phyloP scores from a whole-genome alignment of 1,140 invertebrate species.

The Agrypnia vestita region DNA sequence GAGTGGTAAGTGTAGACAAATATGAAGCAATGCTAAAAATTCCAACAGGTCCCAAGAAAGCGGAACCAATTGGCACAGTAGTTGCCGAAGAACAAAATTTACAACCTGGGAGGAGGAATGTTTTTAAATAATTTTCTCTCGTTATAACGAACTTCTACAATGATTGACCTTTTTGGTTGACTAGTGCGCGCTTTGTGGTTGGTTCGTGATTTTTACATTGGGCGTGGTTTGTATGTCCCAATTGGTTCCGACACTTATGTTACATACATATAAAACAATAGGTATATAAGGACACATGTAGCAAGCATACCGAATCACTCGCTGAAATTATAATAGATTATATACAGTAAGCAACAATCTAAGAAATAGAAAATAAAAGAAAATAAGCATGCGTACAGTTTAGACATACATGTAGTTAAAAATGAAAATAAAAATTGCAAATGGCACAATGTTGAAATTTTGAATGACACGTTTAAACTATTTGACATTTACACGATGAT shows the following conservation, averaged over 20 bases:
- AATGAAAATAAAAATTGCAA: no score
- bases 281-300: constrained; percentile 35
- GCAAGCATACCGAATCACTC: constrained; percentile 47
- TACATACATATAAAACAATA: constrained; percentile 46
- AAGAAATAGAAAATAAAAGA: constrained; percentile 42
- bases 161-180: constrained; percentile 22
- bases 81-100: constrained; percentile 56
- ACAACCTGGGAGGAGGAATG: constrained; percentile 66
- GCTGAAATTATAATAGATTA: constrained; percentile 58
- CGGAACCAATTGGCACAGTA: constrained; percentile 73
- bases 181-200: constrained; percentile 59
- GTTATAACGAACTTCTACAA: constrained; percentile 7
- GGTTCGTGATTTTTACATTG: constrained; percentile 53
- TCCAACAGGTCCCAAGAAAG: constrained; percentile 69
- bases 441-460: no score
- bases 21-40: constrained; percentile 57
- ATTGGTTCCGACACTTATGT: constrained; percentile 69
- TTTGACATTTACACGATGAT: no score
- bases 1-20: constrained; percentile 44
- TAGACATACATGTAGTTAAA: no score
- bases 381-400: constrained; percentile 50
- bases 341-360: constrained; percentile 52
- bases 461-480: no score
- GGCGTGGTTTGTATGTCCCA: constrained; percentile 66
- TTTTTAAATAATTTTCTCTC: constrained; percentile 58